phyloP scores from a whole-genome alignment of 2,113 vertebrate species.

The Apaloderma vittatum region DNA sequence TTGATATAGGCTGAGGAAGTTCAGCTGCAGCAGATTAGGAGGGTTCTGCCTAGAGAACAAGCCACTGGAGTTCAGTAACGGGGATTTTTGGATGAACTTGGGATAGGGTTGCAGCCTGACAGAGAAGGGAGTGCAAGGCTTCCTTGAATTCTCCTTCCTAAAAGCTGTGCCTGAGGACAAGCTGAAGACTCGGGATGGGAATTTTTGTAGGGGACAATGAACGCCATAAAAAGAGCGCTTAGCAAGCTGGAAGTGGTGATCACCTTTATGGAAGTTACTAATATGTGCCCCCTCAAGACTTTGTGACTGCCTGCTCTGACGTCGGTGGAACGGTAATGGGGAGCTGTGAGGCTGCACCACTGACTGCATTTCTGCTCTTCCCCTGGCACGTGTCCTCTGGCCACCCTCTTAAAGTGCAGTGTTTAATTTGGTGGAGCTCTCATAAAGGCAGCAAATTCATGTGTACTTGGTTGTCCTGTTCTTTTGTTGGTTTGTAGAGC shows the following conservation, averaged over 20 bases:
- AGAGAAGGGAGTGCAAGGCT: background rate
- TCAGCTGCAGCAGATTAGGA: conserved; percentile 45
- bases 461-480: background rate
- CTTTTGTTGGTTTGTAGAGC: background rate
- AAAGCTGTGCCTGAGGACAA: background rate
- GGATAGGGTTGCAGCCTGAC: background rate
- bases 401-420: background rate
- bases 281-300: background rate
- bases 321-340: background rate
- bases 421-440: background rate
- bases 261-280: background rate
- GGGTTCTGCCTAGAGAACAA: background rate
- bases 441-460: rapidly evolving
- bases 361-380: background rate
- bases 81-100: background rate
- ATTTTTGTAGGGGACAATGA: background rate
- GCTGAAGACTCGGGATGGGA: background rate
- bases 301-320: background rate
- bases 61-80: background rate
- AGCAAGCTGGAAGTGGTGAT: background rate
- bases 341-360: background rate
- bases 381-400: background rate
- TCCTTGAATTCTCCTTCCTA: background rate
- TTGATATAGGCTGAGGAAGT: conserved; percentile 43
- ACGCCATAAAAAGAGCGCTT: background rate